A percentile compares a stretch with the other conserved stretches of the same genome.
Conservation (phyloP, 1,140 invertebrate genomes). For the Lanistes nyassanus region DNA sequence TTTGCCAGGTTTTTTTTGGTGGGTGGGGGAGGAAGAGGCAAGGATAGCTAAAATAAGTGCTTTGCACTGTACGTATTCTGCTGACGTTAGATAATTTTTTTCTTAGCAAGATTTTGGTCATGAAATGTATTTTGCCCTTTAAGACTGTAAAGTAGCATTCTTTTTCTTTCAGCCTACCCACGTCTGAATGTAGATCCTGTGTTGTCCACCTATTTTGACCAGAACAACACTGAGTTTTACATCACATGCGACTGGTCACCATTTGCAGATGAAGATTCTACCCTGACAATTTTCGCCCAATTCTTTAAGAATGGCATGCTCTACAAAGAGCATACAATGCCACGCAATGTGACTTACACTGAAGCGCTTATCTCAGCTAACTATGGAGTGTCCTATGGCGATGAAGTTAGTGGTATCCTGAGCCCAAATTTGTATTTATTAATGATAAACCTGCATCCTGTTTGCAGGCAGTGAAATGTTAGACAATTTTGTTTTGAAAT, state of each 20-base stretch:
- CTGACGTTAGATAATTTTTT: no score
- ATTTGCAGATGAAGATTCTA: constrained; percentile 16
- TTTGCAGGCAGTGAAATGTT: no score
- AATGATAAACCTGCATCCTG: no score
- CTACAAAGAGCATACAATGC: constrained; percentile 9
- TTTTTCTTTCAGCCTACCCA: constrained; percentile 26
- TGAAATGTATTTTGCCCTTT: no score
- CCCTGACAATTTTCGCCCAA: constrained; percentile 28
- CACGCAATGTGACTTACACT: constrained; percentile 25
- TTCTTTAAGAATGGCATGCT: constrained; percentile 30
- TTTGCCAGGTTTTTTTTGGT: no score
- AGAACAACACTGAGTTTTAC: constrained; percentile 26
- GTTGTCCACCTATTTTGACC: constrained; percentile 25
- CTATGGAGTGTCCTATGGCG: constrained; percentile 2
- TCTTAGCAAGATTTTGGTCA: no score
- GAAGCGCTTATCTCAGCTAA: constrained; percentile 10
- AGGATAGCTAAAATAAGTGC: no score
- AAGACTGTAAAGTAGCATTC: background rate
- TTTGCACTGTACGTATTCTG: no score
- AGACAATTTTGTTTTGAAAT: no score
- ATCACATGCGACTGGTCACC: constrained; percentile 35
- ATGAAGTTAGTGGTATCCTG: constrained; percentile 2
- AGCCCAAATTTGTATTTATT: no score
- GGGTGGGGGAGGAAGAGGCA: no score
- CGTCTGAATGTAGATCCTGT: constrained; percentile 16